These are phyloP conservation scores for Tanypteryx hageni DNA, from an alignment of 2,888 invertebrate species.

Conservation along the genomic window DNA sequence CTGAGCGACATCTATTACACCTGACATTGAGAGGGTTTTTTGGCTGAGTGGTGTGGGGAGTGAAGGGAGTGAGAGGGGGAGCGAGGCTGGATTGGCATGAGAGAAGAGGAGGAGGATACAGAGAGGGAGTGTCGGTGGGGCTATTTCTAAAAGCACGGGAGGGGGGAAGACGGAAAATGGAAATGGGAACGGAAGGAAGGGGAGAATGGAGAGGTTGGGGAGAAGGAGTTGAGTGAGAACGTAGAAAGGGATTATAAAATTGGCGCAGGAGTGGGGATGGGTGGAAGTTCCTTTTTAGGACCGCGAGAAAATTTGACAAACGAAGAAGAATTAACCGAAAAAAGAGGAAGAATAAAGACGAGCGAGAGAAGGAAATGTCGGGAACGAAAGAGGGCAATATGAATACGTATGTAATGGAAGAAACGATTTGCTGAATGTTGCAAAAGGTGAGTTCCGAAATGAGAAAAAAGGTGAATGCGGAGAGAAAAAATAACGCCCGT, in stretches of 20 bases:
- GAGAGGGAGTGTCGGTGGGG: not conserved
- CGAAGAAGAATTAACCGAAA: not conserved
- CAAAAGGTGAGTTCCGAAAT: not conserved
- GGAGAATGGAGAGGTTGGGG: not conserved
- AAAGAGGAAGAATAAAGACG: not conserved
- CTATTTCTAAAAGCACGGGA: not conserved
- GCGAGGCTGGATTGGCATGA: not conserved
- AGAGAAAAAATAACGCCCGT: not conserved
- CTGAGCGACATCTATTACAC: conserved; percentile 38
- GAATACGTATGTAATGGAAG: not conserved
- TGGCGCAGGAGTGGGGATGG: not conserved
- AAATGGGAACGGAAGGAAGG: not conserved
- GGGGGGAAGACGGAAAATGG: not conserved
- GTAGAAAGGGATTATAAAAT: conserved; percentile 26
- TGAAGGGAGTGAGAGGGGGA: not conserved
- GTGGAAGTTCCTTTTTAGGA: not conserved
- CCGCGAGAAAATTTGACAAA: not conserved
- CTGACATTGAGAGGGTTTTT: conserved; percentile 2
- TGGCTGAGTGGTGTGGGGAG: not conserved
- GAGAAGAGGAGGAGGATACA: not conserved
- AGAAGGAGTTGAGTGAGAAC: not conserved
- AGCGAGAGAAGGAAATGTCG: not conserved
- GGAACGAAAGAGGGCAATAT: not conserved
- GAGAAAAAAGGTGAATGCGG: too few relatives aligned
- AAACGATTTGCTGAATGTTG: not conserved